phyloP scores from a whole-genome alignment of 2,113 vertebrate genomes.

The Lophotis ruficrista region DNA sequence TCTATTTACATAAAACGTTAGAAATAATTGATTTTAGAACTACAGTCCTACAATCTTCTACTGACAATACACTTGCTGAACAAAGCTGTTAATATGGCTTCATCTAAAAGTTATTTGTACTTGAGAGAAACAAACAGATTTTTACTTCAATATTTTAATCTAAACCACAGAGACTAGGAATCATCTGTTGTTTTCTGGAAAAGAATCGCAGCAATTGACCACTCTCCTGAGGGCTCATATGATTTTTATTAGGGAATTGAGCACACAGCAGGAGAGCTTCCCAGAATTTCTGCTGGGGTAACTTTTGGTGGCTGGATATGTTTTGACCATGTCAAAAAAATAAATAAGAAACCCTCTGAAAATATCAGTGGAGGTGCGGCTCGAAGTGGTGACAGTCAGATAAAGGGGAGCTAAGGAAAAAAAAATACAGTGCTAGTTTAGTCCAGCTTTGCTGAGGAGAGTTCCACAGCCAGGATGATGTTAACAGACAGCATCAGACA shows the following conservation, averaged over 20 bases:
- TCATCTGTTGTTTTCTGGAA: conserved; percentile 27
- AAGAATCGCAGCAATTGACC: conserved; percentile 11
- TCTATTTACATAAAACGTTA: conserved; percentile 23
- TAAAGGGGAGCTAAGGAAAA: not conserved
- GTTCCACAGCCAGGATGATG: not conserved
- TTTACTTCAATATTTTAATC: conserved; percentile 9
- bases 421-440: not conserved
- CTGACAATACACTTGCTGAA: conserved; percentile 21
- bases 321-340: not conserved
- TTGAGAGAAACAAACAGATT: conserved; percentile 32
- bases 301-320: not conserved
- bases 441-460: not conserved
- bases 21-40: not conserved
- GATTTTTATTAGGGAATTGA: conserved; percentile 10
- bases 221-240: conserved; percentile 18
- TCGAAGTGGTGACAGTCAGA: not conserved
- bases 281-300: not conserved
- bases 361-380: not conserved
- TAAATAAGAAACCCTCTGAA: not conserved
- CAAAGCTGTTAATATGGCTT: not conserved
- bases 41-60: conserved; percentile 6
- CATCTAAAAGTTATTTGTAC: not conserved
- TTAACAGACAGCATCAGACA: not conserved
- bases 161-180: not conserved
- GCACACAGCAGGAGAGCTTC: not conserved